Conservation (phyloP, 2,113 vertebrate genomes). For the Podocnemis expansa region DNA sequence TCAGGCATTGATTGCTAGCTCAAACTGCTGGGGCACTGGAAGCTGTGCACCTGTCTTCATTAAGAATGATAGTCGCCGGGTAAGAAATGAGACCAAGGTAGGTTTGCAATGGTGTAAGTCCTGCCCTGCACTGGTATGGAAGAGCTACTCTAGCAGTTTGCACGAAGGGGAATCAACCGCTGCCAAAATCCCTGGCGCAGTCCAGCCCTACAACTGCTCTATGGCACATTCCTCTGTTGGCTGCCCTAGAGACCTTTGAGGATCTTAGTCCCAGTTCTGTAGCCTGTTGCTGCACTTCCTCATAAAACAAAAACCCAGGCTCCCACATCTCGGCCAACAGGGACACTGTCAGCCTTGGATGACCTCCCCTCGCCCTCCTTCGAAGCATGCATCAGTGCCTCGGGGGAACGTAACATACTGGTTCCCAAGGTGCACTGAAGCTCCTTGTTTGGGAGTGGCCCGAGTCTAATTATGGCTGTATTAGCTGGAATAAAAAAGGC, state of each 20-base stretch:
- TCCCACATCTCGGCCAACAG: background rate
- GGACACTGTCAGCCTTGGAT: background rate
- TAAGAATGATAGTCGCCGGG: background rate
- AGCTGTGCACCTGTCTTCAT: background rate
- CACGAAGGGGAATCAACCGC: background rate
- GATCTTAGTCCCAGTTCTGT: background rate
- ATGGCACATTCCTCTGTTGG: background rate
- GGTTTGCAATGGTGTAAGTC: background rate
- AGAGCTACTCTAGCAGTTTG: background rate
- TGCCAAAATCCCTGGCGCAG: background rate
- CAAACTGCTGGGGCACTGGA: background rate
- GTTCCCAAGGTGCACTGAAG: background rate
- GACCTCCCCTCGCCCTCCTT: background rate
- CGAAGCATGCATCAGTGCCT: background rate
- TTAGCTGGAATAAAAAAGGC: background rate
- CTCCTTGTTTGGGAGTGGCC: conserved; percentile 30
- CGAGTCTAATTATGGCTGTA: conserved; percentile 62
- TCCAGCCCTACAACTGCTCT: background rate
- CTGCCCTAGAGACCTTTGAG: background rate
- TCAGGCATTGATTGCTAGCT: background rate
- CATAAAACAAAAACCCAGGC: background rate
- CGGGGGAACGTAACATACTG: background rate
- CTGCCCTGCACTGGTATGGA: background rate
- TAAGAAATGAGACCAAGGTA: background rate
- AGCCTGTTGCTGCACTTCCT: background rate